Conservation (phyloP, 2,888 invertebrate genomes). For the Epistrophe grossulariae region DNA sequence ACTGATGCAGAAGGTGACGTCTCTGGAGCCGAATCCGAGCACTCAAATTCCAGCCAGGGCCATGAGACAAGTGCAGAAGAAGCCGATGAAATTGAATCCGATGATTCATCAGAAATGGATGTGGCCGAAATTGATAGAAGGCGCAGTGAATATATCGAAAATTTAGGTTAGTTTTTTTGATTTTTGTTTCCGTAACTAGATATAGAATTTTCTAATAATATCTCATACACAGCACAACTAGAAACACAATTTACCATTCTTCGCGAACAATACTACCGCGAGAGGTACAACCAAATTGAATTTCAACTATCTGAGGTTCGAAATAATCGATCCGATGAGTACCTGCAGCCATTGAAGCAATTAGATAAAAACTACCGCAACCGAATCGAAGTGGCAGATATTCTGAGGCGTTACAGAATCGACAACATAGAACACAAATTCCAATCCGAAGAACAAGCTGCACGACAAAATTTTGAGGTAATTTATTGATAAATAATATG, state of each 20-base stretch:
- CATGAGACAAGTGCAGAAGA: slow-evolving; percentile 90
- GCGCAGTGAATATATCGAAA: slow-evolving; percentile 92
- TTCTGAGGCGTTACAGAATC: slow-evolving; percentile 90
- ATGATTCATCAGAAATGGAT: slow-evolving; percentile 95
- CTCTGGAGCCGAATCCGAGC: slow-evolving; percentile 89
- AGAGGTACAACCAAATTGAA: slow-evolving; percentile 92
- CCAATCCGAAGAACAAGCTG: slow-evolving; percentile 94
- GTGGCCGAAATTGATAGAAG: slow-evolving; percentile 95
- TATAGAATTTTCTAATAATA: not conserved
- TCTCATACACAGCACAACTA: slow-evolving; percentile 87
- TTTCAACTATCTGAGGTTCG: slow-evolving; percentile 93
- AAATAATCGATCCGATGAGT: slow-evolving; percentile 94
- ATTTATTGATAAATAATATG: not conserved
- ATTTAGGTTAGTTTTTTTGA: slow-evolving; percentile 85
- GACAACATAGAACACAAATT: slow-evolving; percentile 94
- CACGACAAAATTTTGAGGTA: slow-evolving; percentile 94
- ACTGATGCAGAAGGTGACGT: slow-evolving; percentile 86
- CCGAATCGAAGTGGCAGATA: slow-evolving; percentile 95
- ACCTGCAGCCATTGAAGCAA: slow-evolving; percentile 92
- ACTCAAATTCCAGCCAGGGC: slow-evolving; percentile 88
- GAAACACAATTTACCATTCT: slow-evolving; percentile 94
- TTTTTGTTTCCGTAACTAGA: not conserved
- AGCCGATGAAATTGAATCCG: slow-evolving; percentile 92
- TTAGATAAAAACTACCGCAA: slow-evolving; percentile 94
- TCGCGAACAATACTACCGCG: slow-evolving; percentile 94